A percentile compares a stretch with the other conserved stretches of the same genome.
phyloP scores from a whole-genome alignment of 64 coral and sea anemone genomes.

The Porites lutea region DNA sequence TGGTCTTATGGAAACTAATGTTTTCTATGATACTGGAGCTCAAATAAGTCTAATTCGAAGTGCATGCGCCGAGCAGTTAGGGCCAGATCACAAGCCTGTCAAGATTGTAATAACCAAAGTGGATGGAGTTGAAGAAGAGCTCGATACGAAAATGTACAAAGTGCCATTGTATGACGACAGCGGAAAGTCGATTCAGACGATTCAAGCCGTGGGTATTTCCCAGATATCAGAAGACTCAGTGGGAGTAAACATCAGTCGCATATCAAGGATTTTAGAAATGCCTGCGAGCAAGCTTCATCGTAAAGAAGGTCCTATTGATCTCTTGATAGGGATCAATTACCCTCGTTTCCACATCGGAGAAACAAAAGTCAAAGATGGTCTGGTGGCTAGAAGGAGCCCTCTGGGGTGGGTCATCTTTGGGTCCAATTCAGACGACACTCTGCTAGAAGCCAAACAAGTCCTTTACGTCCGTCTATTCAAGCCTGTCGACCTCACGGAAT shows the following conservation, averaged over 20 bases:
- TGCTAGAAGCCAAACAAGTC: constrained; percentile 51
- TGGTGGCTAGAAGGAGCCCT: constrained; percentile 69
- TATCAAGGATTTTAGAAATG: constrained; percentile 54
- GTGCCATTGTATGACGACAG: constrained; percentile 47
- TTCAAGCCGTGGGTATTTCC: constrained; percentile 75
- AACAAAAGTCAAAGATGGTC: constrained; percentile 73
- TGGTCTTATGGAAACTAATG: constrained; percentile 15
- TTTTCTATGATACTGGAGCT: neutral
- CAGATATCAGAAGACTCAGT: constrained; percentile 51
- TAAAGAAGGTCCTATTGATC: constrained; percentile 66
- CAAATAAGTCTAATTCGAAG: too few species aligned
- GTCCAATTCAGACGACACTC: constrained; percentile 4
- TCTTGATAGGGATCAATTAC: constrained; percentile 83
- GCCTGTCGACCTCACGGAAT: constrained; percentile 72
- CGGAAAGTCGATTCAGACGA: constrained; percentile 28
- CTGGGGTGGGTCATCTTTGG: constrained; percentile 86
- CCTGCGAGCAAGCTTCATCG: neutral
- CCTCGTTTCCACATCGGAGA: constrained; percentile 71
- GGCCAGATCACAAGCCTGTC: too few species aligned
- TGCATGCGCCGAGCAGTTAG: too few species aligned
- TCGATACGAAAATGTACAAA: constrained; percentile 70
- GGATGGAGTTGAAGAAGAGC: constrained; percentile 69
- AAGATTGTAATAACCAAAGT: constrained; percentile 66
- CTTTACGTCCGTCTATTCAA: constrained; percentile 58
- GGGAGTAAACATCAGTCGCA: constrained; percentile 21